Base-by-base conservation (phyloP, 2,797 vertebrate species). In the Argyrosomus regius region DNA sequence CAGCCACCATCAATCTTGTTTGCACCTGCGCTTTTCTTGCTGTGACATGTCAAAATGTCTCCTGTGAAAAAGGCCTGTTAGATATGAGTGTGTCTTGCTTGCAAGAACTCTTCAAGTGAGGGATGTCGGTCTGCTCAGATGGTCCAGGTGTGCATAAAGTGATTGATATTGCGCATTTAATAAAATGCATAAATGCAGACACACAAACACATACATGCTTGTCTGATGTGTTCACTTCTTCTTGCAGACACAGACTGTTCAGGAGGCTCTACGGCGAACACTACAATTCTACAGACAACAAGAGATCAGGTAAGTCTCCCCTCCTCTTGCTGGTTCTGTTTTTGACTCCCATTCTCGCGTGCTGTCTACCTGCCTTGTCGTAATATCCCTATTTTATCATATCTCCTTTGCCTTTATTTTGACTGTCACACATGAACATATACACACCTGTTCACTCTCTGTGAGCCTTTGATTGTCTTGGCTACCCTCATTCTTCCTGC, bases 181-280 rank as follows among this genome's bases (percentile, higher is more conserved):
- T 17, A 16, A 18, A 49, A n/a, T 22, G 39, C 57, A 35, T 5
- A 16, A 18, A 10, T 26, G 9, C 17, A 24, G 3, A 22, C 6
- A 52, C 13, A 64, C 5, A 50, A 3, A 20, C 45, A 17, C 13
- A 6, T 17, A 31, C 9, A 5, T 16, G 3, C 49, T 53, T 45
- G 17, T 56, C 12, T 78, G 35, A 84, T 58, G 24, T 52, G 60
- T 53, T 57, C 5, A 24, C 60, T 17, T 87, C 70, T 56, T 73
- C 74, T 86, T 89, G 0, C 89, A 99, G 98, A 97, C 96, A 28
- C 97, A 98, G 95, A 99, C 96, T 70, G 97, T 99, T 93, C 96
- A 94, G 87, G 96, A 97, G 81, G 98, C 98, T 92, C 95, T 99
- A 56, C 97, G 98, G 94, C 97, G 97, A 94, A 99, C 98, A 8